Conservation (phyloP, 2,797 vertebrate species). For the Aulostomus chinensis region DNA sequence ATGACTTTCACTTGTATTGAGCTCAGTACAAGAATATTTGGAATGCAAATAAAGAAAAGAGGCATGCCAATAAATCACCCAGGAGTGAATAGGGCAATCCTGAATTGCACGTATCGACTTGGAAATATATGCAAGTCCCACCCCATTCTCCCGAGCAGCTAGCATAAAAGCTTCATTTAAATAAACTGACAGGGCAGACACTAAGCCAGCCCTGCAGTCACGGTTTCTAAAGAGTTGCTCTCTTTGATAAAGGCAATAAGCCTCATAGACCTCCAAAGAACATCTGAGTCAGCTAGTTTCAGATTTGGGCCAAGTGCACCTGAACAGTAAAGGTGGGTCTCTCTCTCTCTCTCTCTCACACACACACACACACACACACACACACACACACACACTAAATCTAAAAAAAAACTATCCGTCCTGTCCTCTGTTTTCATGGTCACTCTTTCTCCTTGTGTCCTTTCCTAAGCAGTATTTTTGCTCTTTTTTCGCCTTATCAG, state of each 20-base stretch:
- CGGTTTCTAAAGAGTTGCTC: conserved; percentile 33
- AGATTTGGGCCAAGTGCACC: conserved; percentile 35
- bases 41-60: too few species aligned
- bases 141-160: conserved; percentile 25
- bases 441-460: conserved; percentile 14
- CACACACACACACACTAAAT: not conserved
- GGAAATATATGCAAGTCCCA: conserved; percentile 23
- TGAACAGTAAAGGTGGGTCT: conserved; percentile 39
- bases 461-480: conserved; percentile 24
- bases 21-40: too few species aligned
- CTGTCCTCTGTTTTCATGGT: conserved; percentile 39
- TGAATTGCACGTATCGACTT: not conserved
- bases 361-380: not conserved
- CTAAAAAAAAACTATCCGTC: conserved; percentile 15
- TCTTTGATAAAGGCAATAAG: conserved; percentile 59
- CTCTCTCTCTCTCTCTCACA: conserved; percentile 4
- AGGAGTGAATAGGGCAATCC: not conserved
- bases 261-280: conserved; percentile 26
- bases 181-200: conserved; percentile 45
- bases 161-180: conserved; percentile 46
- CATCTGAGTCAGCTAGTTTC: conserved; percentile 51
- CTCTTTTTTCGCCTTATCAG: too few species aligned
- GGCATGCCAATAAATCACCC: conserved; percentile 7
- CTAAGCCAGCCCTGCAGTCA: conserved; percentile 25
- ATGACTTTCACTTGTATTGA: too few species aligned